These are phyloP conservation scores for Helostoma temminkii DNA, from an alignment of 2,797 vertebrate species.

Conservation along the genomic window DNA sequence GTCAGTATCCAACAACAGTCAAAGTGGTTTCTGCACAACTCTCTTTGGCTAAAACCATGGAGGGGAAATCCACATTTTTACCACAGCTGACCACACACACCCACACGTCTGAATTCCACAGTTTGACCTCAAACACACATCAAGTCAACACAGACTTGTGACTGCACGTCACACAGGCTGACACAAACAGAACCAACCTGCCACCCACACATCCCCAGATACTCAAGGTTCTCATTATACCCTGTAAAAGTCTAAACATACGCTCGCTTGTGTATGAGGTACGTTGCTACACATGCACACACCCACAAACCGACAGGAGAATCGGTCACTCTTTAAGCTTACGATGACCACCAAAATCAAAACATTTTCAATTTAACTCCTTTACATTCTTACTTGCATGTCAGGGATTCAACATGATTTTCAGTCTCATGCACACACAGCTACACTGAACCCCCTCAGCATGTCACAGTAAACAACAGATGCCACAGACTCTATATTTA, in stretches of 20 bases:
- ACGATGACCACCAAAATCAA: neutral
- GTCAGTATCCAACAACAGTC: constrained; percentile 55
- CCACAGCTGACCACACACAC: constrained; percentile 79
- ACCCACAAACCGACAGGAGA: neutral
- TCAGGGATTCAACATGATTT: neutral
- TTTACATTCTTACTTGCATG: neutral
- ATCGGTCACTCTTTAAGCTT: neutral
- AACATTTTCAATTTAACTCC: neutral
- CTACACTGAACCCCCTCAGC: constrained; percentile 22
- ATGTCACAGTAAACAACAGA: constrained; percentile 39
- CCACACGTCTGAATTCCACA: constrained; percentile 86
- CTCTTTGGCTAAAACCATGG: constrained; percentile 62
- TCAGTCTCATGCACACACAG: constrained; percentile 7
- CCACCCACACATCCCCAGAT: constrained; percentile 56
- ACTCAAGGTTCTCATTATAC: constrained; percentile 61
- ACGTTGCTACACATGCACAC: constrained; percentile 5
- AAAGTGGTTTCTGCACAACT: constrained; percentile 57
- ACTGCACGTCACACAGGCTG: constrained; percentile 58
- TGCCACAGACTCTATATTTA: constrained; percentile 6
- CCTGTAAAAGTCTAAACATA: constrained; percentile 59
- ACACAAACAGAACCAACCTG: constrained; percentile 58
- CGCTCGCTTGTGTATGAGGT: constrained; percentile 8
- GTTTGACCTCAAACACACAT: constrained; percentile 72
- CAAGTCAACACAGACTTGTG: constrained; percentile 59
- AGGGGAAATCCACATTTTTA: constrained; percentile 77